Evolutionary conservation across 2,888 invertebrate species (phyloP).

Genomic region (Tethea ocularis): DNA sequence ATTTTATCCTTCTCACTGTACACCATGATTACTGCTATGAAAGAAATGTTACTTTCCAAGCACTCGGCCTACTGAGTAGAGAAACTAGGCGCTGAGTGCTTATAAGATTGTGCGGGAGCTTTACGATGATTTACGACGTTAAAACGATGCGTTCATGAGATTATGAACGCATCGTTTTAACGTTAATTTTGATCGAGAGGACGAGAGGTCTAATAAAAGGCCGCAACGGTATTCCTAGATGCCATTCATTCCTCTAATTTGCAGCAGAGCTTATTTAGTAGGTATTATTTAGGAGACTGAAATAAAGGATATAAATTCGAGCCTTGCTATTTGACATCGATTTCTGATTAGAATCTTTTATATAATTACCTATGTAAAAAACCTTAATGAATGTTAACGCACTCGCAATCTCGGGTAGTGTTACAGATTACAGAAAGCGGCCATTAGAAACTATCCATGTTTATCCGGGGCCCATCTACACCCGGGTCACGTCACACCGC

Average conservation of each 20-base stretch:
- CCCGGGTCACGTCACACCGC: constrained; percentile 24
- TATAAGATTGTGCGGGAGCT: neutral
- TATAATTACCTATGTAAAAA: neutral
- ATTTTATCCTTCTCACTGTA: neutral
- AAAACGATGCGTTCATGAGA: too few species aligned
- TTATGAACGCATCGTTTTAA: too few species aligned
- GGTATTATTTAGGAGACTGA: too few species aligned
- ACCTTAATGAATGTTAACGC: neutral
- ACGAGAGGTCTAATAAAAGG: too few species aligned
- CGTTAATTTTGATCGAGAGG: too few species aligned
- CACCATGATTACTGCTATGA: constrained; percentile 3
- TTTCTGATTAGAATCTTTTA: too few species aligned
- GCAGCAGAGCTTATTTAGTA: too few species aligned
- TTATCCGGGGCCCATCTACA: constrained; percentile 10
- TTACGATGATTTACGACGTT: too few species aligned
- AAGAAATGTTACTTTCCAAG: neutral
- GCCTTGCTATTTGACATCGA: too few species aligned
- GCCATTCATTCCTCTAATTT: too few species aligned
- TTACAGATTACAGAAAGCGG: constrained; percentile 4
- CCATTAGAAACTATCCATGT: constrained; percentile 6
- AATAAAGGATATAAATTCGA: too few species aligned
- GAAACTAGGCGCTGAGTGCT: neutral
- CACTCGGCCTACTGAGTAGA: neutral
- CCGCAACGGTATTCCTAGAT: too few species aligned
- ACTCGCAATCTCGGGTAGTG: neutral